phyloP scores from a whole-genome alignment of 2,888 invertebrate species.

The Achlya flavicornis region DNA sequence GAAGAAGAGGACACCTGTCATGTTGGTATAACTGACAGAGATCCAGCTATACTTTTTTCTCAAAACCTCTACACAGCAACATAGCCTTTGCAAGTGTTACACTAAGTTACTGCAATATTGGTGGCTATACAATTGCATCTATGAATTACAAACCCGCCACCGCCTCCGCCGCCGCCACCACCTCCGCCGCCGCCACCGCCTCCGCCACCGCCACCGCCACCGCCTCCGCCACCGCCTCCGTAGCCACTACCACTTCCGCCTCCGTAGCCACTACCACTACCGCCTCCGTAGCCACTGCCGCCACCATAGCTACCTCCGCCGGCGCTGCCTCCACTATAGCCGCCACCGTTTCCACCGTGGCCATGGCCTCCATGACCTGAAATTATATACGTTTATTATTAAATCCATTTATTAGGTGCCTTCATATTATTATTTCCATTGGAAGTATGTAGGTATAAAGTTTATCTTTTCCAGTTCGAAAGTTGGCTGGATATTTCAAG shows the following conservation, averaged over 20 bases:
- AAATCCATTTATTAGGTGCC: no score
- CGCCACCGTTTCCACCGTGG: not conserved
- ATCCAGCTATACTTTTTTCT: no score
- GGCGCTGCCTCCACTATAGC: not conserved
- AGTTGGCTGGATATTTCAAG: no score
- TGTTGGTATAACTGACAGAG: no score
- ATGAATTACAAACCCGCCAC: constrained; percentile 16
- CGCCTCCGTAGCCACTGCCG: not conserved
- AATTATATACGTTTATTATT: not conserved
- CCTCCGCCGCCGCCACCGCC: constrained; percentile 27
- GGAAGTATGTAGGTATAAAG: no score
- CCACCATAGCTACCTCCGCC: not conserved
- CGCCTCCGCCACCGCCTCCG: constrained; percentile 24
- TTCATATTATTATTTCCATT: no score
- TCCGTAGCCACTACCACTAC: not conserved
- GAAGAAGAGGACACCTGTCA: no score
- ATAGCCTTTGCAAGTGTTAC: constrained; percentile 17
- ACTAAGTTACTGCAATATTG: no score
- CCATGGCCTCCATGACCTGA: not conserved
- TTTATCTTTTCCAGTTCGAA: no score
- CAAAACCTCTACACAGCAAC: no score
- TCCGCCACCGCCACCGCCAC: constrained; percentile 25
- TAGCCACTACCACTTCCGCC: constrained; percentile 31
- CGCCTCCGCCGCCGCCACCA: constrained; percentile 28
- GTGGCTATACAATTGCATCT: no score